phyloP scores from a whole-genome alignment of 1,140 invertebrate species.

The Habropoda laboriosa region DNA sequence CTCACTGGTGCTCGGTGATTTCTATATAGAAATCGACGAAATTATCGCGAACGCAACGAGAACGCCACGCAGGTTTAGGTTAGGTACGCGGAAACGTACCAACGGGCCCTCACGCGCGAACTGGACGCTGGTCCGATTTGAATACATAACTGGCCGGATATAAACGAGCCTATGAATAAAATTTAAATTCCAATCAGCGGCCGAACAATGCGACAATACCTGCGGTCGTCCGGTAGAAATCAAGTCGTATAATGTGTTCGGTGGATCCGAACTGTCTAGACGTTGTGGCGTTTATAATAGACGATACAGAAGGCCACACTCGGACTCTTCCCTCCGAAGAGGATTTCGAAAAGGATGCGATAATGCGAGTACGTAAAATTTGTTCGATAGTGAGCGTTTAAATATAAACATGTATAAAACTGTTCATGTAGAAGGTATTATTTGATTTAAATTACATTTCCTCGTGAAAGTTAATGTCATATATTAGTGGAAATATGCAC shows the following conservation, averaged over 20 bases:
- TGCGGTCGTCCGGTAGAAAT: conserved; percentile 55
- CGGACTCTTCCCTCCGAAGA: no score
- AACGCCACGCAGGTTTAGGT: conserved; percentile 27
- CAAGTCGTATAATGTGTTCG: conserved; percentile 46
- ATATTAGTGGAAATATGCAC: no score
- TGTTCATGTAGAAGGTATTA: no score
- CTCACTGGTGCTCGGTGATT: conserved; percentile 29
- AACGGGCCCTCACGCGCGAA: conserved; percentile 7
- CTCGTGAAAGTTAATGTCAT: no score
- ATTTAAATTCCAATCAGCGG: conserved; percentile 76
- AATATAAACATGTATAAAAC: no score
- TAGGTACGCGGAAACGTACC: conserved; percentile 42
- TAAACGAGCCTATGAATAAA: conserved; percentile 78
- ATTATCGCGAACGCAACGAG: conserved; percentile 56
- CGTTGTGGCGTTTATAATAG: conserved; percentile 20
- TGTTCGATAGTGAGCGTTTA: no score
- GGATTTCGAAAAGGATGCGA: no score
- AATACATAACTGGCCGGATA: conserved; percentile 76
- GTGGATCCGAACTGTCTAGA: conserved; percentile 26
- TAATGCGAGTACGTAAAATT: no score
- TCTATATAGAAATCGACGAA: conserved; percentile 65
- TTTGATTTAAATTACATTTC: no score
- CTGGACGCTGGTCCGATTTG: conserved; percentile 68
- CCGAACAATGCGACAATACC: conserved; percentile 73
- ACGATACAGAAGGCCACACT: no score